Evolutionary conservation across 2,888 invertebrate genomes (phyloP).

Genomic region (Parelbella ahira): DNA sequence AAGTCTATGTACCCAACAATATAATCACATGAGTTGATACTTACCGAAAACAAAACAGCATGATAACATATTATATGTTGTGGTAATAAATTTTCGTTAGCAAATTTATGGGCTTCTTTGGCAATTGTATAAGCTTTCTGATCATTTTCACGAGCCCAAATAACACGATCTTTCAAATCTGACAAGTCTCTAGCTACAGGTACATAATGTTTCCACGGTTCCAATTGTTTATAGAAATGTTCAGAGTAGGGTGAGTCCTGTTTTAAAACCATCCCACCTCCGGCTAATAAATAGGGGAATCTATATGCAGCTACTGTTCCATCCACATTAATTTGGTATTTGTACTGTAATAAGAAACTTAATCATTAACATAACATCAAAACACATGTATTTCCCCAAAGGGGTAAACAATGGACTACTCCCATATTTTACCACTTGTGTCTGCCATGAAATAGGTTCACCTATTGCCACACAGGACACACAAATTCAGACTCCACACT

Average conservation of each 20-base stretch:
- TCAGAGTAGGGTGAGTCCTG: slow-evolving; percentile 97
- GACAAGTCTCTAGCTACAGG: slow-evolving; percentile 90
- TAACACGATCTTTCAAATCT: slow-evolving; percentile 88
- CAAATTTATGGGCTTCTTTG: slow-evolving; percentile 84
- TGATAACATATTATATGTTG: slow-evolving; percentile 94
- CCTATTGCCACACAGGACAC: too few species aligned
- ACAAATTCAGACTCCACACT: too few species aligned
- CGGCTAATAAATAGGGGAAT: slow-evolving; percentile 93
- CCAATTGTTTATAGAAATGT: slow-evolving; percentile 91
- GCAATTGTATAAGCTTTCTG: slow-evolving; percentile 83
- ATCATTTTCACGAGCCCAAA: slow-evolving; percentile 89
- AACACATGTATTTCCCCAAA: too few species aligned
- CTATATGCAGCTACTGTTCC: slow-evolving; percentile 98
- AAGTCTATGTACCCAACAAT: background rate
- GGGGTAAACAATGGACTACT: too few species aligned
- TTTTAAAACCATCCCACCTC: slow-evolving; percentile 93
- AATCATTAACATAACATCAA: background rate
- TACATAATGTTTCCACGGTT: slow-evolving; percentile 90
- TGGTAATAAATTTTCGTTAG: slow-evolving; percentile 89
- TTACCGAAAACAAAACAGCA: slow-evolving; percentile 74
- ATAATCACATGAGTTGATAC: too few species aligned
- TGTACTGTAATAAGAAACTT: slow-evolving; percentile 84
- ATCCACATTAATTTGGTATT: slow-evolving; percentile 96
- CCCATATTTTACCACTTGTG: too few species aligned
- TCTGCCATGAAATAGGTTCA: too few species aligned